phyloP scores from a whole-genome alignment of 2,113 vertebrate genomes.

The Pachypanchax playfairii region DNA sequence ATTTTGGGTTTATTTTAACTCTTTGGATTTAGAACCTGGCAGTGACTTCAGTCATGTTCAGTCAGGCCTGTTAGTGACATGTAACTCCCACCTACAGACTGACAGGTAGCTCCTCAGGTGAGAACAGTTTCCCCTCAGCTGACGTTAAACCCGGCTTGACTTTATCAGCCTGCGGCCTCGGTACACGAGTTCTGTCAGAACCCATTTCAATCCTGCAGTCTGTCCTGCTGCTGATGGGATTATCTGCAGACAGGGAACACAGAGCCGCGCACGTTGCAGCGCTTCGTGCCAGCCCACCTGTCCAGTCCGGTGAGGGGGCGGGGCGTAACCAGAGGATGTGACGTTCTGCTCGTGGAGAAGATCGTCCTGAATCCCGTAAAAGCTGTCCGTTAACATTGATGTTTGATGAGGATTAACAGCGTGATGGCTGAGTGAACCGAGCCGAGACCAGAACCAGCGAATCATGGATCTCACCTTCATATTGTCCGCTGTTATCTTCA shows the following conservation, averaged over 20 bases:
- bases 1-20: too few species aligned
- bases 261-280: constrained; percentile 48
- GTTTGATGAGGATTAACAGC: constrained; percentile 34
- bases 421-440: constrained; percentile 22
- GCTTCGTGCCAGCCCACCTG: constrained; percentile 43
- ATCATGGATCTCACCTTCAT: constrained; percentile 62
- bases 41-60: too few species aligned
- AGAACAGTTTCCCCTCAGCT: not conserved
- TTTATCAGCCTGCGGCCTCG: not conserved
- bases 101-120: constrained; percentile 11
- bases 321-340: constrained; percentile 53
- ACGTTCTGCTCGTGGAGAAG: constrained; percentile 36
- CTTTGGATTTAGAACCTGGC: too few species aligned
- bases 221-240: constrained; percentile 54
- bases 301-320: not conserved
- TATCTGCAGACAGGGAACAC: constrained; percentile 22
- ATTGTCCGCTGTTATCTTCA: constrained; percentile 63
- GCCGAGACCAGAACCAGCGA: not conserved
- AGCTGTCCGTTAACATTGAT: constrained; percentile 29
- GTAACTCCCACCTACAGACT: not conserved
- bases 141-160: constrained; percentile 31
- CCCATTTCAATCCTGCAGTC: constrained; percentile 16
- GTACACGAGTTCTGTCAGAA: constrained; percentile 46
- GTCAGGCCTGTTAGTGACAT: too few species aligned
- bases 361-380: constrained; percentile 16